Percentiles rank a stretch among this genome's conserved stretches.
phyloP scores from a whole-genome alignment of 30 jellyfish, hydroid and myxozoan species.

The Hydra vulgaris region DNA sequence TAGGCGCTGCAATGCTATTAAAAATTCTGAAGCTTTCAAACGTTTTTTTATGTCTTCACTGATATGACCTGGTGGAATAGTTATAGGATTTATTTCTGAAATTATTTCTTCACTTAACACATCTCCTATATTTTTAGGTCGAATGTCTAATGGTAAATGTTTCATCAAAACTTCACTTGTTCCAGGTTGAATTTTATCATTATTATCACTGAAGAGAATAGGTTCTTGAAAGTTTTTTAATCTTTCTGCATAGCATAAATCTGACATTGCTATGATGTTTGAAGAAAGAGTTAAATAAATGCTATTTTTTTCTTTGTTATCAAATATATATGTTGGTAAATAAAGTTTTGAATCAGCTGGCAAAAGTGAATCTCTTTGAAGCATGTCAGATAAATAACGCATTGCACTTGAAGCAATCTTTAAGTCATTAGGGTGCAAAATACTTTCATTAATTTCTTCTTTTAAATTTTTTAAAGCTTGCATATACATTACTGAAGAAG shows the following conservation, averaged over 20 bases:
- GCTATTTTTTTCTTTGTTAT: not conserved
- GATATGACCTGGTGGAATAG: constrained; percentile 27
- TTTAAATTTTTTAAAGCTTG: constrained; percentile 11
- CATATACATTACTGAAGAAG: constrained; percentile 16
- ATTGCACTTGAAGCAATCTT: constrained; percentile 5
- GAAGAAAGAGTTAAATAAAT: constrained; percentile 15
- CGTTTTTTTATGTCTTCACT: constrained; percentile 25
- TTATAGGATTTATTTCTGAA: not conserved
- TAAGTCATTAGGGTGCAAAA: constrained; percentile 34
- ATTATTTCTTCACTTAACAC: constrained; percentile 20
- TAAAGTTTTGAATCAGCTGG: not conserved
- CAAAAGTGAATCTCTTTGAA: not conserved
- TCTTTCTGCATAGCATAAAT: constrained; percentile 27
- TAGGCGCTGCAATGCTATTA: constrained; percentile 30
- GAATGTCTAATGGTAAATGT: constrained; percentile 19
- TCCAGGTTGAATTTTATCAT: not conserved
- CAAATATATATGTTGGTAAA: constrained; percentile 40
- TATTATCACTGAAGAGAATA: not conserved
- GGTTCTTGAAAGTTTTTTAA: constrained; percentile 25
- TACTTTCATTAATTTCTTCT: not conserved
- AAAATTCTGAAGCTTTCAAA: constrained; percentile 23
- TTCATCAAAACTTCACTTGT: constrained; percentile 1
- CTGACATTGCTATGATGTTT: constrained; percentile 35
- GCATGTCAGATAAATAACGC: not conserved
- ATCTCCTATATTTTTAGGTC: constrained; percentile 36